phyloP scores from a whole-genome alignment of 1,140 invertebrate genomes.

The Propsilocerus akamusi region DNA sequence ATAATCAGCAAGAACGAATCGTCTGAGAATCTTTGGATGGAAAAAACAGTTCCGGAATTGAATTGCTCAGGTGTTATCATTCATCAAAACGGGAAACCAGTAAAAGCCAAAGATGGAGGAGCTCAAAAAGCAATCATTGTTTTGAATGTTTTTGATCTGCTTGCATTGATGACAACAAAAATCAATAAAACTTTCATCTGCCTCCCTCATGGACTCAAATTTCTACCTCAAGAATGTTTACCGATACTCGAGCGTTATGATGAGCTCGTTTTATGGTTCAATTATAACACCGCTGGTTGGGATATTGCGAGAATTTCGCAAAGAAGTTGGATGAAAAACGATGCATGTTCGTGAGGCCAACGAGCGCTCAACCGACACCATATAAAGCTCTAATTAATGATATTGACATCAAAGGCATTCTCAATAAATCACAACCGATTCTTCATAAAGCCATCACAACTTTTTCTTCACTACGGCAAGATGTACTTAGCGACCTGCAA shows the following conservation, averaged over 20 bases:
- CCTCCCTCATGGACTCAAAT: constrained; percentile 36
- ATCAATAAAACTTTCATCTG: constrained; percentile 33
- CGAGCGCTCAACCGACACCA: constrained; percentile 37
- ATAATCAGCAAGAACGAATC: constrained; percentile 14
- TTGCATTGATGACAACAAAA: constrained; percentile 34
- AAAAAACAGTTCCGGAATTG: constrained; percentile 25
- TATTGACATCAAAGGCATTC: constrained; percentile 38
- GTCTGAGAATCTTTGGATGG: constrained; percentile 16
- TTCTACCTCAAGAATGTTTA: constrained; percentile 44
- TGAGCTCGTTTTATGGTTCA: constrained; percentile 68
- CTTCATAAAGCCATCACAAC: constrained; percentile 72
- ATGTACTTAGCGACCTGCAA: constrained; percentile 66
- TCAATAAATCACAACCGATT: constrained; percentile 50
- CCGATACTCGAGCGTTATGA: constrained; percentile 57
- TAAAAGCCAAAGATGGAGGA: constrained; percentile 15
- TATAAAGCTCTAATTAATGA: constrained; percentile 33
- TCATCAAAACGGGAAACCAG: constrained; percentile 24
- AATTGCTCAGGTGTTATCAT: constrained; percentile 26
- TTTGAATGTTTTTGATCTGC: constrained; percentile 39
- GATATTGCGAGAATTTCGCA: constrained; percentile 56
- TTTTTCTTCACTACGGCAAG: constrained; percentile 57
- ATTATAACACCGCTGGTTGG: constrained; percentile 50
- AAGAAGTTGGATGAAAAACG: constrained; percentile 70
- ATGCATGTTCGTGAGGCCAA: constrained; percentile 60
- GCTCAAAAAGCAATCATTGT: constrained; percentile 38